These are phyloP conservation scores for Proterorhinus semilunaris DNA, from an alignment of 2,113 vertebrate species.

Conservation along the genomic window DNA sequence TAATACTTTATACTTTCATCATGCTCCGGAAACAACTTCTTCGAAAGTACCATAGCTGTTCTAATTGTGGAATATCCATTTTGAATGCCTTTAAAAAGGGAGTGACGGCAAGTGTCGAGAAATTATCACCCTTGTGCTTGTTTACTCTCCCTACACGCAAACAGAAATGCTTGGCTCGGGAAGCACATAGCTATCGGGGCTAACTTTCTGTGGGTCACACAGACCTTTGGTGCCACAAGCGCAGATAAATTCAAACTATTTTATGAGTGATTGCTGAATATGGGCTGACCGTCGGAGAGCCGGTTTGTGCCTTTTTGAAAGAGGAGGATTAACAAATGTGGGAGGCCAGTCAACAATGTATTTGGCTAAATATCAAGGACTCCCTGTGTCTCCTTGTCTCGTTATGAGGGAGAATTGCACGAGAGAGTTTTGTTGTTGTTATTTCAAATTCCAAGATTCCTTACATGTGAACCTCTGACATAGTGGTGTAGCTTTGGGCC, in stretches of 20 bases:
- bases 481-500: no score
- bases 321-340: constrained; percentile 21
- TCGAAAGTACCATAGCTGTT: background rate
- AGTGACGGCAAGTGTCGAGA: constrained; percentile 5
- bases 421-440: constrained; percentile 1
- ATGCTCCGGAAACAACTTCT: background rate
- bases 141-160: constrained; percentile 2
- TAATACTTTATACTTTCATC: background rate
- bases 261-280: constrained; percentile 18
- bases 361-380: constrained; percentile 42
- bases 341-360: constrained; percentile 18
- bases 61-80: background rate
- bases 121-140: constrained; percentile 2
- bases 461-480: no score
- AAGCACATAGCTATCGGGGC: constrained; percentile 2
- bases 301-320: constrained; percentile 20
- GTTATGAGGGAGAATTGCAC: constrained; percentile 27
- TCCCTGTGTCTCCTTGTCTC: constrained; percentile 6
- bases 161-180: constrained; percentile 13
- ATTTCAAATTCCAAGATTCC: no score
- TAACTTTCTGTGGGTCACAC: constrained; percentile 25
- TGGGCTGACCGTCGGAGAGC: constrained; percentile 27
- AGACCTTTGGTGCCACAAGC: constrained; percentile 23
- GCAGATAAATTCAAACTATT: constrained; percentile 28
- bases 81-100: background rate